Evolutionary conservation across 2,113 vertebrate genomes (phyloP).

Genomic region (Ochotona princeps): DNA sequence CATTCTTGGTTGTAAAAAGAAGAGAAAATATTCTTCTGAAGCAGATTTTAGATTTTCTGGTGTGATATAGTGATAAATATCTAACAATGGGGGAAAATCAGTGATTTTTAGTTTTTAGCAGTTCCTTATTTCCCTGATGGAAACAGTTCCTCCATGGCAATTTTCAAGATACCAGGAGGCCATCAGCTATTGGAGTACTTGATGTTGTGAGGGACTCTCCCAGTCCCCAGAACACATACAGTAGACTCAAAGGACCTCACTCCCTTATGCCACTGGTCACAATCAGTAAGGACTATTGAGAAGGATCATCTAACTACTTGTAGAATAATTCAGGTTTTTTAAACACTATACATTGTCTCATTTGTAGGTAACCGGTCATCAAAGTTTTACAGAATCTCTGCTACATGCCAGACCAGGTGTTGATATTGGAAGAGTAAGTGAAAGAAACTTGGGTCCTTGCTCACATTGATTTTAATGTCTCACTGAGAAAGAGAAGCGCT

Average conservation of each 20-base stretch:
- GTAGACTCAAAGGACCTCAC: background rate
- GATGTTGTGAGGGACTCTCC: background rate
- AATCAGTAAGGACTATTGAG: background rate
- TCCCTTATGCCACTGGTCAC: background rate
- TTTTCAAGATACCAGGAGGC: background rate
- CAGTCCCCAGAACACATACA: background rate
- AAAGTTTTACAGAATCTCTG: background rate
- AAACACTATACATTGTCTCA: background rate
- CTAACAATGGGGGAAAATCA: background rate
- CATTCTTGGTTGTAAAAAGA: background rate
- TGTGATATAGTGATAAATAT: background rate
- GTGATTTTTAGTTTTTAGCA: background rate
- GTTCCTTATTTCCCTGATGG: background rate
- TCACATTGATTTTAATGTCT: background rate
- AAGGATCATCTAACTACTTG: background rate
- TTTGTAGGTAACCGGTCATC: background rate
- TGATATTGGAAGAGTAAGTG: background rate
- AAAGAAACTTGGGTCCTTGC: background rate
- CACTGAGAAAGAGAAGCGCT: background rate
- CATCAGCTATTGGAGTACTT: background rate
- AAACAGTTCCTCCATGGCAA: background rate
- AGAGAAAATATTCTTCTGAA: constrained; percentile 2
- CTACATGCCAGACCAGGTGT: background rate
- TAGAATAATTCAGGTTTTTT: background rate
- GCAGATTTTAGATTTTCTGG: background rate